These are phyloP conservation scores for Chrysolina haemoptera DNA, from an alignment of 2,888 invertebrate species.

Conservation along the genomic window DNA sequence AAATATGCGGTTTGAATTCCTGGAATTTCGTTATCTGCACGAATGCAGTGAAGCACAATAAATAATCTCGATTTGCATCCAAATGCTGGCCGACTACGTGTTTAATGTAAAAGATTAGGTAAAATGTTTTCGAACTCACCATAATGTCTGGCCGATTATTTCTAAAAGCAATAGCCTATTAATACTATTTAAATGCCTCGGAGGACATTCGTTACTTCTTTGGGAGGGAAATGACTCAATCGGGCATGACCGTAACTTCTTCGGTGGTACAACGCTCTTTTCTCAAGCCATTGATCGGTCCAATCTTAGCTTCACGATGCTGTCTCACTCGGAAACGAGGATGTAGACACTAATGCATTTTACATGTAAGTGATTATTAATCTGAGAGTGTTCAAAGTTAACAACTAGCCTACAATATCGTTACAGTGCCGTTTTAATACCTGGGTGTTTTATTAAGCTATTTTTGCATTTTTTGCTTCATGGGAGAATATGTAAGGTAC, in stretches of 20 bases:
- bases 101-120: conserved; percentile 68
- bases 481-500: neutral
- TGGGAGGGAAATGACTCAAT: conserved; percentile 34
- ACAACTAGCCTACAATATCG: conserved; percentile 68
- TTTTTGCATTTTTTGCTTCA: conserved; percentile 25
- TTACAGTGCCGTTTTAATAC: conserved; percentile 66
- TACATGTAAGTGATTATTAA: conserved; percentile 68
- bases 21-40: conserved; percentile 35
- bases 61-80: conserved; percentile 51
- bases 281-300: neutral
- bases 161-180: conserved; percentile 69
- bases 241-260: neutral
- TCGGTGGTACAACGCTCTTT: neutral
- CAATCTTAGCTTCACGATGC: conserved; percentile 24
- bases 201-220: conserved; percentile 54
- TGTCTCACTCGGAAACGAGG: conserved; percentile 54
- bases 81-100: conserved; percentile 55
- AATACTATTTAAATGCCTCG: conserved; percentile 66
- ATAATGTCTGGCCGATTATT: conserved; percentile 66
- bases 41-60: conserved; percentile 29
- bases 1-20: conserved; percentile 42
- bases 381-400: conserved; percentile 68
- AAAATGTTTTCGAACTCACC: conserved; percentile 65
- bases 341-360: conserved; percentile 67
- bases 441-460: conserved; percentile 41